Evolutionary conservation across 2,797 vertebrate species (phyloP).

Genomic region (Lutjanus argentimaculatus): DNA sequence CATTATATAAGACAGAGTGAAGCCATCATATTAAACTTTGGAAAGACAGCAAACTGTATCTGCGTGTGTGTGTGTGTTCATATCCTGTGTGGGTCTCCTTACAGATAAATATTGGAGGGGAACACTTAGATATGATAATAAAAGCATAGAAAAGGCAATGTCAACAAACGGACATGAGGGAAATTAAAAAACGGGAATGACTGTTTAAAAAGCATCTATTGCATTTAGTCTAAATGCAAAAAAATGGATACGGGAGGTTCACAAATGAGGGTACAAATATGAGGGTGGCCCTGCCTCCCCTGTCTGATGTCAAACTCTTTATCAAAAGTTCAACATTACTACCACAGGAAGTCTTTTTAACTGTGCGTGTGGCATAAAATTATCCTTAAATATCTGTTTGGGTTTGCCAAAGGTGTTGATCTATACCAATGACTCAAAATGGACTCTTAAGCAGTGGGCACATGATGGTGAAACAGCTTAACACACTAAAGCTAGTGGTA

Average conservation of each 20-base stretch:
- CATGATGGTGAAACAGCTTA: too few species aligned
- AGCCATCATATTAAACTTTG: constrained; percentile 40
- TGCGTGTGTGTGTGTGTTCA: constrained; percentile 15
- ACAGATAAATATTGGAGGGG: not conserved
- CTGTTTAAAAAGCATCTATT: constrained; percentile 17
- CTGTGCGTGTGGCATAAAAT: too few species aligned
- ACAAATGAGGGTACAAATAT: not conserved
- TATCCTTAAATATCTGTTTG: not conserved
- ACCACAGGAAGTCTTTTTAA: not conserved
- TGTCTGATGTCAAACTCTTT: not conserved
- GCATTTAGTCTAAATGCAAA: not conserved
- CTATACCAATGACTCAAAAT: not conserved
- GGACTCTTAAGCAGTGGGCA: not conserved
- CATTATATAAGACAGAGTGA: constrained; percentile 42
- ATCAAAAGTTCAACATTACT: not conserved
- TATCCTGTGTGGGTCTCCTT: constrained; percentile 22
- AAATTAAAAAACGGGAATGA: constrained; percentile 11
- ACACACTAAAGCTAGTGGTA: too few species aligned
- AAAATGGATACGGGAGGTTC: not conserved
- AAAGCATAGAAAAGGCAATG: constrained; percentile 15
- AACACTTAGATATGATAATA: constrained; percentile 9
- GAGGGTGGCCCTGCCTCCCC: not conserved
- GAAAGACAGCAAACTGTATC: not conserved
- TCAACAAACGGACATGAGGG: constrained; percentile 1
- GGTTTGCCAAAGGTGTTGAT: not conserved